These are phyloP conservation scores for Heliconius hortense DNA, from an alignment of 2,888 invertebrate species.

Conservation along the genomic window DNA sequence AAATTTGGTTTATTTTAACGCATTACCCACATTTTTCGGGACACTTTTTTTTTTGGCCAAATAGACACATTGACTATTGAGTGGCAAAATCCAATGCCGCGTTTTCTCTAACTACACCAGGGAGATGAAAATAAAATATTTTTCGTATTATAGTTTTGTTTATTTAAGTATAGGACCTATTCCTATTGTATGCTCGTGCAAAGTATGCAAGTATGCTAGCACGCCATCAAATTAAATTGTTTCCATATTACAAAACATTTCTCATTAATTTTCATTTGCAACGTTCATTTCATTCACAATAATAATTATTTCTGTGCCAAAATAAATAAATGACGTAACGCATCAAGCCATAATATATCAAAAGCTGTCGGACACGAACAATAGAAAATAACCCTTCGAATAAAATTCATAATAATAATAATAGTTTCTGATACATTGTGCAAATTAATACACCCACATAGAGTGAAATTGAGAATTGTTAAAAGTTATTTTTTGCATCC, in stretches of 20 bases:
- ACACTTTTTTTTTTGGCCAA: neutral
- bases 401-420: slow-evolving; percentile 40
- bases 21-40: neutral
- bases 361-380: slow-evolving; percentile 48
- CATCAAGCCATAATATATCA: slow-evolving; percentile 43
- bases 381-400: slow-evolving; percentile 56
- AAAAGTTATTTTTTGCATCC: slow-evolving; percentile 52
- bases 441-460: slow-evolving; percentile 54
- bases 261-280: neutral
- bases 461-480: slow-evolving; percentile 46
- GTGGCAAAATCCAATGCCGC: neutral
- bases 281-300: neutral
- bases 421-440: slow-evolving; percentile 44
- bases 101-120: neutral
- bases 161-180: neutral
- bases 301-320: slow-evolving; percentile 22
- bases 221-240: neutral
- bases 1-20: neutral
- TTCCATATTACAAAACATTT: neutral
- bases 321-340: slow-evolving; percentile 34
- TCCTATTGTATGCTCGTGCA: neutral
- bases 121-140: neutral
- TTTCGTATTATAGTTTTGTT: neutral
- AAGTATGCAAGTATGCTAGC: neutral
- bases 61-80: neutral